phyloP scores from a whole-genome alignment of 1,140 invertebrate species.

The Muscidifurax raptorellus region DNA sequence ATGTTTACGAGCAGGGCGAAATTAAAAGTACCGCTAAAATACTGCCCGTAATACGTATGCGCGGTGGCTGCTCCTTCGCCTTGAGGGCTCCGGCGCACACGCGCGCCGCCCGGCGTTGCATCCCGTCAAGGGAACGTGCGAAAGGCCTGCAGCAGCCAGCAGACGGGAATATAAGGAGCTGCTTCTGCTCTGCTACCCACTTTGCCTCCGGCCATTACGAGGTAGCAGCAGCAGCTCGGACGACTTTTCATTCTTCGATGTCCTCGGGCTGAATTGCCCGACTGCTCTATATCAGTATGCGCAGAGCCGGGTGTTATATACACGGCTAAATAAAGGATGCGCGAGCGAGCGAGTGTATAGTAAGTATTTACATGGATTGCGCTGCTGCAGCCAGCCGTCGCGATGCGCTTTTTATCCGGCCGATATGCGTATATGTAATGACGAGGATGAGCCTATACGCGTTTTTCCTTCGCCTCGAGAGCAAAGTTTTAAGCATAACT shows the following conservation, averaged over 20 bases:
- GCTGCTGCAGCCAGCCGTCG: conserved; percentile 31
- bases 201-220: background rate
- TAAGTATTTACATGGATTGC: conserved; percentile 44
- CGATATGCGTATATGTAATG: conserved; percentile 2
- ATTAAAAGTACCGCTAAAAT: conserved; percentile 75
- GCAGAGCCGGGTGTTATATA: background rate
- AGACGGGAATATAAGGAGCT: background rate
- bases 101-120: conserved; percentile 11
- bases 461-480: background rate
- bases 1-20: conserved; percentile 74
- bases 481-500: conserved; percentile 44
- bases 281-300: background rate
- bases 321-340: background rate
- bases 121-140: conserved; percentile 42
- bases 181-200: background rate
- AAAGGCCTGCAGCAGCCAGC: conserved; percentile 24
- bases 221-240: conserved; percentile 29
- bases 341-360: background rate
- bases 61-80: background rate
- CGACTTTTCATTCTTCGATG: conserved; percentile 42
- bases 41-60: conserved; percentile 65
- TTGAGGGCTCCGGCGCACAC: conserved; percentile 3
- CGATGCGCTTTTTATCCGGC: background rate
- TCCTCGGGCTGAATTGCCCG: conserved; percentile 35
- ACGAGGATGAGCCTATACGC: background rate